Evolutionary conservation across 2,888 invertebrate genomes (phyloP).

Genomic region (Tiphia femorata): DNA sequence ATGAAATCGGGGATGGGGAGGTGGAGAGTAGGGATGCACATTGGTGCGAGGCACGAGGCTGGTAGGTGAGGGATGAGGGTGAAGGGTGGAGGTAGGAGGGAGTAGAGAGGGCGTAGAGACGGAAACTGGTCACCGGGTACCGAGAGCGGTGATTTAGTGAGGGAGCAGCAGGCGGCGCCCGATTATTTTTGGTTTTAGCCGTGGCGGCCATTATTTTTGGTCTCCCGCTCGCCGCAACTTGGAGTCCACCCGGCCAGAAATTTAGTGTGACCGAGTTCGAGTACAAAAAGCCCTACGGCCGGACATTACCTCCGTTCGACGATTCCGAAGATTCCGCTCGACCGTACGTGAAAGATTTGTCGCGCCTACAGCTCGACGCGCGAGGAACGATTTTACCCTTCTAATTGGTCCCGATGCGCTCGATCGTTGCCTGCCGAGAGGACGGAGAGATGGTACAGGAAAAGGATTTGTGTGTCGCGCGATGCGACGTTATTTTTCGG

Average conservation of each 20-base stretch:
- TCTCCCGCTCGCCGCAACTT: constrained; percentile 45
- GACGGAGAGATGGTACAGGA: too few relatives aligned
- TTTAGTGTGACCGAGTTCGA: constrained; percentile 47
- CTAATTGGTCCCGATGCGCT: too few relatives aligned
- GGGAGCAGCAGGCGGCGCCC: constrained; percentile 61
- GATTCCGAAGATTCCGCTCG: not conserved
- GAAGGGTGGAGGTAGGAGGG: not conserved
- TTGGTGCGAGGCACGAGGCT: not conserved
- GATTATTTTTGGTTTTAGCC: constrained; percentile 66
- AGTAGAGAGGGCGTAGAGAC: constrained; percentile 30
- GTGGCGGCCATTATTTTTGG: constrained; percentile 56
- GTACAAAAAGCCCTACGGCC: constrained; percentile 38
- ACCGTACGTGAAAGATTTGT: constrained; percentile 5
- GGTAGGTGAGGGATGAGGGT: not conserved
- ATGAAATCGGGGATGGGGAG: constrained; percentile 16
- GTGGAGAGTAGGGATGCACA: constrained; percentile 17
- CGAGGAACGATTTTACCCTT: too few relatives aligned
- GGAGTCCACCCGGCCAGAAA: constrained; percentile 43
- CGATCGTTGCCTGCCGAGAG: too few relatives aligned
- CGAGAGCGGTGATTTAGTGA: constrained; percentile 60
- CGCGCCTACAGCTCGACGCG: not conserved
- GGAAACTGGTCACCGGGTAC: constrained; percentile 50
- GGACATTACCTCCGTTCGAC: not conserved
- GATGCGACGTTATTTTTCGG: too few relatives aligned
- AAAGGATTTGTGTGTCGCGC: too few relatives aligned